A percentile compares a stretch with the other conserved stretches of the same genome.
phyloP scores from a whole-genome alignment of 2,888 invertebrate genomes.

The Eurois occulta region DNA sequence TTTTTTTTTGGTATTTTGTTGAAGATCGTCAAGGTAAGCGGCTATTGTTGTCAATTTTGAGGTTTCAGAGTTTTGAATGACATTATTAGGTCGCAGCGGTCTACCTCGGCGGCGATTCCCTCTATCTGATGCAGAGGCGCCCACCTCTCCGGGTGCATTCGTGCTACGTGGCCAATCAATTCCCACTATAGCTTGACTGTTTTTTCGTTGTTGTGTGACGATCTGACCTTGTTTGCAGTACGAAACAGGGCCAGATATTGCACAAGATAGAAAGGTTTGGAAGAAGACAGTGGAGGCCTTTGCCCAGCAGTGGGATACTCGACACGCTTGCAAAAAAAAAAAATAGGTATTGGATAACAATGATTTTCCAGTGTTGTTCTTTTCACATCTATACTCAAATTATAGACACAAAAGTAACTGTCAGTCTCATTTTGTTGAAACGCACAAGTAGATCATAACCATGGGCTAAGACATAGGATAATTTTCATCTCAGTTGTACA shows the following conservation, averaged over 20 bases:
- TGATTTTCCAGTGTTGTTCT: background rate
- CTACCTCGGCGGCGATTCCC: background rate
- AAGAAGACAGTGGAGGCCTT: background rate
- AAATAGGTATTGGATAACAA: background rate
- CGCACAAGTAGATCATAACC: background rate
- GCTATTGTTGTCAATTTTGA: background rate
- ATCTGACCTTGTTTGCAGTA: background rate
- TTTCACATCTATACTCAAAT: background rate
- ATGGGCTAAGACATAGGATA: no score
- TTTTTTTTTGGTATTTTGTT: constrained; percentile 46
- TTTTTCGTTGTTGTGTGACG: background rate
- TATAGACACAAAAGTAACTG: background rate
- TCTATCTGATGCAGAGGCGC: background rate
- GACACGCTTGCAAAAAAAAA: background rate
- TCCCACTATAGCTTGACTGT: background rate
- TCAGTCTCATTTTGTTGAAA: background rate
- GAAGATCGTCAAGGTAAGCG: constrained; percentile 15
- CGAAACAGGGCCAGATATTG: background rate
- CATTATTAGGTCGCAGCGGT: background rate
- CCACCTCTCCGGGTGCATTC: background rate
- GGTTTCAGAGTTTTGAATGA: background rate
- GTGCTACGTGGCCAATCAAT: background rate
- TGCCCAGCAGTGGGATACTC: background rate
- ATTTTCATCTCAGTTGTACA: background rate
- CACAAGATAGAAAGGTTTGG: background rate